Base-by-base conservation (phyloP, 2,113 vertebrate species). In the Anhinga rufa region DNA sequence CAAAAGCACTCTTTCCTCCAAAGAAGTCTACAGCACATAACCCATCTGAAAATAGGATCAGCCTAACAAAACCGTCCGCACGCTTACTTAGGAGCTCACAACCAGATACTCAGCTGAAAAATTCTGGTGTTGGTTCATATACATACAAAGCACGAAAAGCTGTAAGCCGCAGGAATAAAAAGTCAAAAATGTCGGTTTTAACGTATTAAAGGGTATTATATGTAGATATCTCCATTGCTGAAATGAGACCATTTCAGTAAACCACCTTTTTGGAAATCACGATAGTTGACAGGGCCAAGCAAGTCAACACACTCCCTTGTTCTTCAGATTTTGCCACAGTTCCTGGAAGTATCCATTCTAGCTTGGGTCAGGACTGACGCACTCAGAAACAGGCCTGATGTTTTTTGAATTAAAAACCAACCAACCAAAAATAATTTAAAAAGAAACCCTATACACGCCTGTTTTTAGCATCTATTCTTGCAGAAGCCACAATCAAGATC, bases 41-140 rank as follows among this genome's bases (percentile, higher is more conserved):
- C 20, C 36, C 64, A 31, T 6, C 36, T 26, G 60, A 62, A 34
- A 55, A 29, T 3, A 65, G 61, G 44, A 60, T 70, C 34, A 60
- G 58, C 4, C 44, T 26, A 44, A 78, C 25, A 44, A 24, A 81
- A 58, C 7, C 10, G 16, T 13, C 28, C 16, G 58, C 6, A 31
- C 36, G 11, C 20, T 5, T 32, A 12, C 32, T 66, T 9, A 12
- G 28, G 51, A 60, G 62, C 38, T 77, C 62, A 22, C 24, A 46
- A 9, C 9, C 26, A 60, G 49, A 42, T 3, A 26, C 29, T 29
- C 29, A 62, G 40, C 34, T 81, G 28, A n/a, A 29, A 44, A 70
- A 54, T 10, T 9, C 57, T 0, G 0, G 0, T 16, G 7, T 17
- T 24, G 34, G 17, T 14, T 78, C 32, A 17, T 6, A 38, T 0